Evolutionary conservation across 2,888 invertebrate genomes (phyloP).

Genomic region (Drosophila pseudotakahashii): DNA sequence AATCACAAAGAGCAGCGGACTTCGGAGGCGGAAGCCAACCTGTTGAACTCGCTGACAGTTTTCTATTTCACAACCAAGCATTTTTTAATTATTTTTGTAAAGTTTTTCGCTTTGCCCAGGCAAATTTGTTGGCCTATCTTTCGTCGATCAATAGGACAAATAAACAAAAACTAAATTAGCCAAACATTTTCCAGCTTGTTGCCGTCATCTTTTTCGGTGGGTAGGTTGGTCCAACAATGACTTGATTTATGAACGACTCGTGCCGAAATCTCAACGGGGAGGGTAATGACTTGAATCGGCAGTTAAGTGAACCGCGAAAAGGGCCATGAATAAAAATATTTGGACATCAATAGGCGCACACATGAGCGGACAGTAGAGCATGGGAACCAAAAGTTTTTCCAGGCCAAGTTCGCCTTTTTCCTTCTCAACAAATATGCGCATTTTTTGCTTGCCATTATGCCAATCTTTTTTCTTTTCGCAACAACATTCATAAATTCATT

Average conservation of each 20-base stretch:
- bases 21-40: conserved; percentile 66
- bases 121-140: conserved; percentile 56
- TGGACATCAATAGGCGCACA: conserved; percentile 72
- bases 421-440: conserved; percentile 29
- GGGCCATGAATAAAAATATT: conserved; percentile 84
- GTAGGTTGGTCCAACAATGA: conserved; percentile 61
- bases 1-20: conserved; percentile 63
- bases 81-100: conserved; percentile 47
- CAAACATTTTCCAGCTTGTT: conserved; percentile 79
- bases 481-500: conserved; percentile 45
- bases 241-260: conserved; percentile 82
- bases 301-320: conserved; percentile 83
- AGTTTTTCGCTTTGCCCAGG: conserved; percentile 37
- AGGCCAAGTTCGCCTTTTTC: conserved; percentile 37
- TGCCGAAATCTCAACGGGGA: conserved; percentile 55
- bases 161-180: conserved; percentile 58
- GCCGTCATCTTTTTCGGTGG: conserved; percentile 54
- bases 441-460: not conserved
- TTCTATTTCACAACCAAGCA: conserved; percentile 6
- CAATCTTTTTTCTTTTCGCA: conserved; percentile 27
- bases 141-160: conserved; percentile 38
- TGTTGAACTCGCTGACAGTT: conserved; percentile 47
- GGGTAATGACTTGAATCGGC: conserved; percentile 68
- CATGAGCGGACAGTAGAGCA: conserved; percentile 29
- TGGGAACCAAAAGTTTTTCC: conserved; percentile 58